These are phyloP conservation scores for Epinephelus cyanopodus DNA, from an alignment of 2,113 vertebrate genomes.

Conservation along the genomic window DNA sequence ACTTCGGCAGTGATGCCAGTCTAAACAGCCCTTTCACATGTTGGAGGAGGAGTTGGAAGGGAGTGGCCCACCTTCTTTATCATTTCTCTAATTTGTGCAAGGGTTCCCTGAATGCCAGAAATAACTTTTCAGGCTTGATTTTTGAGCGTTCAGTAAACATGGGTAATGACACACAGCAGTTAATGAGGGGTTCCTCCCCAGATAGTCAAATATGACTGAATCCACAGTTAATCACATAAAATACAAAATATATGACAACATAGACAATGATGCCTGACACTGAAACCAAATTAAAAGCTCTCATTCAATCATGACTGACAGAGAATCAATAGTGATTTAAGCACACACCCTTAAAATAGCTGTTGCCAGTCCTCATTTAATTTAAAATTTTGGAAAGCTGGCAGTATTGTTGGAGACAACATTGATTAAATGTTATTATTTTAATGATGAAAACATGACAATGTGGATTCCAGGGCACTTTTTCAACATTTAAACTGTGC, in stretches of 20 bases:
- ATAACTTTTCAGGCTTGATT: neutral
- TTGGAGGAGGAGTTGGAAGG: slow-evolving; percentile 11
- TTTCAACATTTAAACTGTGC: neutral
- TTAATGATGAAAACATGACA: neutral
- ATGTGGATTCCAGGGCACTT: neutral
- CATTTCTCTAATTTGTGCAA: neutral
- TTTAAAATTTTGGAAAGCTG: neutral
- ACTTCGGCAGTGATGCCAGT: slow-evolving; percentile 31
- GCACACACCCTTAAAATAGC: neutral
- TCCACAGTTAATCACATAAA: too few relatives aligned
- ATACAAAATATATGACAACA: too few relatives aligned
- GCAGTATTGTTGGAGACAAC: neutral
- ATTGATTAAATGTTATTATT: neutral
- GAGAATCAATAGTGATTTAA: neutral
- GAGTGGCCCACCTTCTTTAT: slow-evolving; percentile 18
- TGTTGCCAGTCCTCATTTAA: neutral
- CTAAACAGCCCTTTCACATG: slow-evolving; percentile 47
- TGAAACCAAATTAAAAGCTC: neutral
- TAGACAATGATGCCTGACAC: neutral
- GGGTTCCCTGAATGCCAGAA: neutral
- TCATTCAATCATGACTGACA: neutral
- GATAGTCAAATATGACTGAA: neutral
- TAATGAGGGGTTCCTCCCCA: neutral
- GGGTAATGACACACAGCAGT: neutral
- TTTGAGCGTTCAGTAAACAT: neutral